Percentiles rank a stretch among this genome's conserved stretches.
phyloP scores from a whole-genome alignment of 2,113 vertebrate genomes.

The Ptychochromis oligacanthus region DNA sequence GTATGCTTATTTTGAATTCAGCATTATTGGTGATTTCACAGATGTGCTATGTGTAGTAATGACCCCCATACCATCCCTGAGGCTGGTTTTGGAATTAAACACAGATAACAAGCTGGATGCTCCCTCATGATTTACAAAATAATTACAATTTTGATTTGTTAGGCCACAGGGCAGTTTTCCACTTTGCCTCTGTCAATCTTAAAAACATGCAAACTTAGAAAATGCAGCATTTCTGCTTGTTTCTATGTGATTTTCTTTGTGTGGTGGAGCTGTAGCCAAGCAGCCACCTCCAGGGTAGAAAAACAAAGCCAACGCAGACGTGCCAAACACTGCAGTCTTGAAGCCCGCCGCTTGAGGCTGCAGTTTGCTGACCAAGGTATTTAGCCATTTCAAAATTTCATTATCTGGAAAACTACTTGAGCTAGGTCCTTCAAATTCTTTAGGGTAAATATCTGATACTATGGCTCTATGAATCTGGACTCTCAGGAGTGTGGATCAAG shows the following conservation, averaged over 20 bases:
- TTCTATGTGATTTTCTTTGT: background rate
- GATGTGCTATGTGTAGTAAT: background rate
- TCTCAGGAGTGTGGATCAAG: no score
- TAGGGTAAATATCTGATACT: background rate
- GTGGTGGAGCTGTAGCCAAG: background rate
- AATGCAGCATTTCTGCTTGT: background rate
- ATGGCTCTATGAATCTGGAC: background rate
- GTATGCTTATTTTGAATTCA: background rate
- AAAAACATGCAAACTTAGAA: no score
- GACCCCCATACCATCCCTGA: background rate
- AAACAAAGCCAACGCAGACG: background rate
- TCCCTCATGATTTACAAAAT: no score
- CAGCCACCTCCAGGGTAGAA: background rate
- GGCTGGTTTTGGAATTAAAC: background rate
- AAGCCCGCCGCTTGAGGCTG: background rate
- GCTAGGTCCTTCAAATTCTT: background rate
- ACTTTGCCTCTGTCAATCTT: background rate
- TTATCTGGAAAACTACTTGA: background rate
- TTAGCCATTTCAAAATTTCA: background rate
- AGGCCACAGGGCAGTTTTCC: no score
- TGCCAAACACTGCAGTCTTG: background rate
- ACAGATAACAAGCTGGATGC: background rate
- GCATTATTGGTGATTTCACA: no score
- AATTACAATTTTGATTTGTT: background rate
- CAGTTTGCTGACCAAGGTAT: background rate